Conservation (phyloP, 2,797 vertebrate species). For the Protosalanx chinensis region DNA sequence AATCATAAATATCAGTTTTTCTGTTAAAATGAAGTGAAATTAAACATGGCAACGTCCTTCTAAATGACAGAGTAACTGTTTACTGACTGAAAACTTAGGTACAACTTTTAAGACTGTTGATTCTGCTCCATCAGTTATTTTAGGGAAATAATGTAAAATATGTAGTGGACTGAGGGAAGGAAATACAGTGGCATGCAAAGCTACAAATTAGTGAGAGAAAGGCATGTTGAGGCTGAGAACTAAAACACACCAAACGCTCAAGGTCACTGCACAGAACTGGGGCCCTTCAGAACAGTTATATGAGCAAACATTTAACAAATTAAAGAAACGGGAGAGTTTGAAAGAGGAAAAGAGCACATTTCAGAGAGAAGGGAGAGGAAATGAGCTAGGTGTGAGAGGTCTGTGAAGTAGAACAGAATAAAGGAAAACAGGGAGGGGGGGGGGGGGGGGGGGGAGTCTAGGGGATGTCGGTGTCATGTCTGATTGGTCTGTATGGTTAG, state of each 20-base stretch:
- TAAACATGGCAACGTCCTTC: too few relatives aligned
- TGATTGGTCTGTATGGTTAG: too few relatives aligned
- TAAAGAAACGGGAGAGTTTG: not conserved
- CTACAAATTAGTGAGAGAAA: not conserved
- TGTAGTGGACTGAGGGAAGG: not conserved
- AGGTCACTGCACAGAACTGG: not conserved
- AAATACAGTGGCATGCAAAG: not conserved
- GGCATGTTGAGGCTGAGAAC: not conserved
- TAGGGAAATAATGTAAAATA: not conserved
- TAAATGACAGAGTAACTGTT: too few relatives aligned
- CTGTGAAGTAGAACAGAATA: not conserved
- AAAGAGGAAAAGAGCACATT: not conserved
- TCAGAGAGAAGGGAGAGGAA: not conserved
- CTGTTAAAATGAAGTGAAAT: too few relatives aligned
- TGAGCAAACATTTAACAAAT: not conserved
- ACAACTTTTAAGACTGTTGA: too few relatives aligned
- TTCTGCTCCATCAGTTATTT: not conserved
- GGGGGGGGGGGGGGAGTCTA: not conserved
- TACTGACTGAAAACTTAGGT: too few relatives aligned
- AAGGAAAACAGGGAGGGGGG: not conserved
- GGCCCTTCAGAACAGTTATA: not conserved
- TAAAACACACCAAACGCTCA: too few relatives aligned
- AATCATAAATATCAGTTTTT: too few relatives aligned
- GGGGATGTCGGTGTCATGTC: too few relatives aligned
- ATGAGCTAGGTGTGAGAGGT: not conserved